Conservation (phyloP, 2,113 vertebrate genomes). For the Charadrius vociferus region DNA sequence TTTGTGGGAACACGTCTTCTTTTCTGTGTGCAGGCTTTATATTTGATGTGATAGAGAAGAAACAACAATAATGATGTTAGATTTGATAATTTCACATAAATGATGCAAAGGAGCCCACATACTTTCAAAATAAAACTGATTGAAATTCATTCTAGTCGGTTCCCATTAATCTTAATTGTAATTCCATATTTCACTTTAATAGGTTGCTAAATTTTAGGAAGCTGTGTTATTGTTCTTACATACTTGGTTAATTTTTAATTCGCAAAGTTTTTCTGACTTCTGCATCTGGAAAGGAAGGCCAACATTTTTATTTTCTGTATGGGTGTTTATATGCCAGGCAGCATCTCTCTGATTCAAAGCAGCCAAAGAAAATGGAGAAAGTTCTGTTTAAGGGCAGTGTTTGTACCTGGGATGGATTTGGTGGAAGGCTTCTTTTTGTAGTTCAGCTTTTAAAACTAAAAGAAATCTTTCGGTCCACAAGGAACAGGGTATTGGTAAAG, state of each 20-base stretch:
- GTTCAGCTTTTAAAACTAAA: constrained; percentile 4
- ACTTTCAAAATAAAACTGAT: constrained; percentile 53
- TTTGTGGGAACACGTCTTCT: constrained; percentile 11
- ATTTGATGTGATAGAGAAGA: constrained; percentile 29
- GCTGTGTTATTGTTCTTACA: constrained; percentile 23
- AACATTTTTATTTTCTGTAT: constrained; percentile 1
- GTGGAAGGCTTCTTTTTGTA: neutral
- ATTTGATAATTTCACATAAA: constrained; percentile 31
- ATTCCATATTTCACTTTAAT: constrained; percentile 27
- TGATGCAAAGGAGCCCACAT: constrained; percentile 1
- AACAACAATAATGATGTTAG: constrained; percentile 24
- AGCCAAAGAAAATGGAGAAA: neutral
- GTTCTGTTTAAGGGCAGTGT: constrained; percentile 18
- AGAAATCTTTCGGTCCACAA: neutral
- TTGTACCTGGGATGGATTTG: constrained; percentile 5
- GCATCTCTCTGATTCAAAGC: neutral
- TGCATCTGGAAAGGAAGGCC: constrained; percentile 35
- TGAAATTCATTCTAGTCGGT: constrained; percentile 27
- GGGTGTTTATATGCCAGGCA: neutral
- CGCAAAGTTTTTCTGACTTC: constrained; percentile 25
- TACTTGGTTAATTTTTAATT: constrained; percentile 36
- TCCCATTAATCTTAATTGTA: constrained; percentile 56
- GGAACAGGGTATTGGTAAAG: neutral
- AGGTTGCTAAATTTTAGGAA: constrained; percentile 30
- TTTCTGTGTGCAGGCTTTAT: constrained; percentile 16